phyloP scores from a whole-genome alignment of 2,888 invertebrate genomes.

The Melanotus villosus region DNA sequence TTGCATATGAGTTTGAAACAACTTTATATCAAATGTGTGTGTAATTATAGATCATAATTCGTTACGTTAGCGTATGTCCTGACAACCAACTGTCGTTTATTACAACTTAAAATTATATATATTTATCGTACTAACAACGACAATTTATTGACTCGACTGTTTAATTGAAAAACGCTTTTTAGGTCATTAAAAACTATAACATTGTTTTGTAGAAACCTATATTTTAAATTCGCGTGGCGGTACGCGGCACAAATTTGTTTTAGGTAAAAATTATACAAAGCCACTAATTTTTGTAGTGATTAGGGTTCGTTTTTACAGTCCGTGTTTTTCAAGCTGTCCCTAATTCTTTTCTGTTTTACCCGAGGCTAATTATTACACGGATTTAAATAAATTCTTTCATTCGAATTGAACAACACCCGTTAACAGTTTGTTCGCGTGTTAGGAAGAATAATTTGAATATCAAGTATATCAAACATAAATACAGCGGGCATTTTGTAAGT shows the following conservation, averaged over 20 bases:
- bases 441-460: conserved; percentile 57
- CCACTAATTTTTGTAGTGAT: conserved; percentile 38
- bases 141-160: too few relatives aligned
- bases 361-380: conserved; percentile 42
- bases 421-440: conserved; percentile 59
- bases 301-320: conserved; percentile 35
- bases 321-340: conserved; percentile 30
- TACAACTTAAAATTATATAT: too few relatives aligned
- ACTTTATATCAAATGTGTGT: too few relatives aligned
- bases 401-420: conserved; percentile 51
- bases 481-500: conserved; percentile 57
- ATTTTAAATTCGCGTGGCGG: conserved; percentile 33
- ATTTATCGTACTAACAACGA: too few relatives aligned
- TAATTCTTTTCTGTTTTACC: conserved; percentile 44
- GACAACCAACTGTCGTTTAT: too few relatives aligned
- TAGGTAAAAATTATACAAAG: conserved; percentile 38
- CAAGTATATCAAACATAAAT: conserved; percentile 58
- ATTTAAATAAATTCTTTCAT: conserved; percentile 49
- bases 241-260: conserved; percentile 14
- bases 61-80: too few relatives aligned
- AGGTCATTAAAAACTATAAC: too few relatives aligned
- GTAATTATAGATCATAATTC: too few relatives aligned
- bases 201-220: conserved; percentile 1
- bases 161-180: too few relatives aligned
- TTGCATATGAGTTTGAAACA: too few relatives aligned